These are phyloP conservation scores for Dromius quadrimaculatus DNA, from an alignment of 2,888 invertebrate species.

Conservation along the genomic window DNA sequence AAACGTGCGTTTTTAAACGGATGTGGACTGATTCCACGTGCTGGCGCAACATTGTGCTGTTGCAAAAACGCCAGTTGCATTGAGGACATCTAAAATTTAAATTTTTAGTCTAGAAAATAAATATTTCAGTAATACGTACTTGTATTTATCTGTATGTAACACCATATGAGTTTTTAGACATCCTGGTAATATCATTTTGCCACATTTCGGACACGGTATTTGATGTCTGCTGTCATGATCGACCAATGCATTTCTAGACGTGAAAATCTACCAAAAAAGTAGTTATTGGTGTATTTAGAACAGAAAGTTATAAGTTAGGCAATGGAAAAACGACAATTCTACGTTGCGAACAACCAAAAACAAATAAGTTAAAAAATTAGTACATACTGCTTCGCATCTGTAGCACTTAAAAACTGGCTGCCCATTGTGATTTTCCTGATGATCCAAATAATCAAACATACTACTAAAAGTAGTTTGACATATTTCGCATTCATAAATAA, in stretches of 20 bases:
- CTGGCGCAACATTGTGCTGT: conserved; percentile 58
- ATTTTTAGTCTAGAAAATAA: background rate
- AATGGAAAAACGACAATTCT: too few relatives aligned
- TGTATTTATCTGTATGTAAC: conserved; percentile 58
- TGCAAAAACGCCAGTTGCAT: conserved; percentile 59
- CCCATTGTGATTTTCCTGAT: conserved; percentile 59
- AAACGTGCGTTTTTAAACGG: conserved; percentile 60
- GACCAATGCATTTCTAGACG: conserved; percentile 57
- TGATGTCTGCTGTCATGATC: conserved; percentile 59
- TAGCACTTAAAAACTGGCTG: conserved; percentile 60
- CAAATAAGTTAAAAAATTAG: too few relatives aligned
- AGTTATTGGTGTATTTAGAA: background rate
- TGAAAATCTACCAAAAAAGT: conserved; percentile 56
- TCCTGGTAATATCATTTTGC: conserved; percentile 58
- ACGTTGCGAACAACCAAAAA: too few relatives aligned
- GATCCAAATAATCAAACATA: conserved; percentile 59
- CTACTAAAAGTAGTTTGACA: conserved; percentile 57
- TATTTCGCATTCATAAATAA: conserved; percentile 58
- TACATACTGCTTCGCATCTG: conserved; percentile 57
- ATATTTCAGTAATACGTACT: conserved; percentile 53
- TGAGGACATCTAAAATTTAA: conserved; percentile 56
- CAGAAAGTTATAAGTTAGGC: background rate
- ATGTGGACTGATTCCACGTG: conserved; percentile 61
- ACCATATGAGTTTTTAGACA: conserved; percentile 60
- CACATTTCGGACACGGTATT: conserved; percentile 59